Percentiles rank a stretch among this genome's conserved stretches.
These are phyloP conservation scores for Diaphora mendica DNA, from an alignment of 2,888 invertebrate species.

Conservation along the genomic window DNA sequence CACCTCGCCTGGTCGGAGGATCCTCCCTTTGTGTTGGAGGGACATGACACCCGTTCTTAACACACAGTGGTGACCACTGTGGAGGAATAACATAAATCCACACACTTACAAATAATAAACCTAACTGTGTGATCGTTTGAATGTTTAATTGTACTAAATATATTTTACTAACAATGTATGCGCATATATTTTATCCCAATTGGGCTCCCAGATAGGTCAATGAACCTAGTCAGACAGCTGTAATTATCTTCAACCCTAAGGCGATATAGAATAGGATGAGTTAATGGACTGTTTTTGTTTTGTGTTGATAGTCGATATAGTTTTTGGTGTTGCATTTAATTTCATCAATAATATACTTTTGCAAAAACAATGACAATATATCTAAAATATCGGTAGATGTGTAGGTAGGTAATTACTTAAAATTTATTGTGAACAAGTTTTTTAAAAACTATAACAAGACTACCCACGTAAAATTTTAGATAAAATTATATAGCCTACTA, in stretches of 20 bases:
- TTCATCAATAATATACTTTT: not conserved
- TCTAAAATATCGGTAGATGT: not conserved
- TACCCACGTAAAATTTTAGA: too few species aligned
- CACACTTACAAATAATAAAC: not conserved
- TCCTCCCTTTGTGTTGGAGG: too few species aligned
- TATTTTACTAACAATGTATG: not conserved
- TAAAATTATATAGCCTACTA: too few species aligned
- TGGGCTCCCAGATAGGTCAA: not conserved
- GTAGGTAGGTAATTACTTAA: not conserved
- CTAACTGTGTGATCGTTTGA: not conserved
- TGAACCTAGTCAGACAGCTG: not conserved
- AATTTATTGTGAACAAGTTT: too few species aligned
- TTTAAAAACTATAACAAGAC: too few species aligned
- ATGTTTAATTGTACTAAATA: not conserved
- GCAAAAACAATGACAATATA: not conserved
- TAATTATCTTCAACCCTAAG: slow-evolving; percentile 10
- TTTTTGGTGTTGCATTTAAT: not conserved
- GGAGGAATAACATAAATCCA: too few species aligned
- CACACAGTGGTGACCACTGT: too few species aligned
- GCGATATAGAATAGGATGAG: slow-evolving; percentile 7
- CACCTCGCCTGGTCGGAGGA: too few species aligned
- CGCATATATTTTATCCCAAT: not conserved
- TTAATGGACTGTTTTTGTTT: not conserved
- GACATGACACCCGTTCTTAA: too few species aligned
- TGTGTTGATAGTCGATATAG: not conserved